These are phyloP conservation scores for Xyrauchen texanus DNA, from an alignment of 2,113 vertebrate species.

Conservation along the genomic window DNA sequence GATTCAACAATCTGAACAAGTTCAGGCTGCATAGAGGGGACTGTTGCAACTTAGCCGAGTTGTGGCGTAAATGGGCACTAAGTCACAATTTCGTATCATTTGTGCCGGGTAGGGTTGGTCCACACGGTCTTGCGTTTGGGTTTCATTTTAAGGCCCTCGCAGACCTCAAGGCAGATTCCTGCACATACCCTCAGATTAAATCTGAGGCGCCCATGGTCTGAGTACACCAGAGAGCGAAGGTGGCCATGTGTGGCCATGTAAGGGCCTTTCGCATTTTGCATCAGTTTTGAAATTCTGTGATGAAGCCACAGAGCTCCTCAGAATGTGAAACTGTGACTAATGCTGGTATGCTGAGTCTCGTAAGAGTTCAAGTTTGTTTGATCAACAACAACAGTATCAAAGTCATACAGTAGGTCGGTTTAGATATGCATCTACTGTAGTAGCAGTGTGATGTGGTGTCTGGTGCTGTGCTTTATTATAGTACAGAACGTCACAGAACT, in stretches of 20 bases:
- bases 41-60: too few species aligned
- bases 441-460: conserved; percentile 40
- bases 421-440: conserved; percentile 53
- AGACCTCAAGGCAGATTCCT: too few species aligned
- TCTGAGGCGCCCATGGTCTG: too few species aligned
- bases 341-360: conserved; percentile 65
- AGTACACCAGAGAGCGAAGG: conserved; percentile 24
- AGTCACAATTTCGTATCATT: too few species aligned
- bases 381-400: conserved; percentile 66
- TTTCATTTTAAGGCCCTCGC: too few species aligned
- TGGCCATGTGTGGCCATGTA: conserved; percentile 36
- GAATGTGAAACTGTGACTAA: conserved; percentile 77
- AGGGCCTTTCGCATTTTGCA: conserved; percentile 49
- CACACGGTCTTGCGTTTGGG: too few species aligned
- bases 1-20: too few species aligned
- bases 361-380: conserved; percentile 65
- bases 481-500: conserved; percentile 2
- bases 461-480: conserved; percentile 27
- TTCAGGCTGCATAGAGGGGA: too few species aligned
- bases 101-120: too few species aligned
- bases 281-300: conserved; percentile 68
- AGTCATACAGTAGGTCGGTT: conserved; percentile 54
- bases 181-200: too few species aligned
- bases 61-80: too few species aligned
- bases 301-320: conserved; percentile 72